Conservation (phyloP, 2,113 vertebrate species). For the Australoheros scitulus region DNA sequence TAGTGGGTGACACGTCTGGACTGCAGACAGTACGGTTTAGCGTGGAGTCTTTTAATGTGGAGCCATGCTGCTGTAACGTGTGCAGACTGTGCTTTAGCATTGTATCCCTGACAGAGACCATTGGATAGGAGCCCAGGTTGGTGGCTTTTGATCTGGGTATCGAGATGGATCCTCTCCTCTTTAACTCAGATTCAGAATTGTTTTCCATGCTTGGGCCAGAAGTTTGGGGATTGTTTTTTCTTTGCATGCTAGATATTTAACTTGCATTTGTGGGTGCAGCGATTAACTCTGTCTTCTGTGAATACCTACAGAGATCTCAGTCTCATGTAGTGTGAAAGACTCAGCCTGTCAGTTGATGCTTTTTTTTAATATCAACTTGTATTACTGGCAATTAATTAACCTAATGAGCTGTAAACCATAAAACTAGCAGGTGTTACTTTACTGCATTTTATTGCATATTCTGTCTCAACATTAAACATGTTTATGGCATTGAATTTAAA, state of each 20-base stretch:
- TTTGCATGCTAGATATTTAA: background rate
- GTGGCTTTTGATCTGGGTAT: background rate
- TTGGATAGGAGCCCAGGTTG: background rate
- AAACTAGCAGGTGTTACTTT: background rate
- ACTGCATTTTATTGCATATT: background rate
- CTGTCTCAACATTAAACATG: too few relatives aligned
- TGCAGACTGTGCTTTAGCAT: background rate
- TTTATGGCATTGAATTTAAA: background rate
- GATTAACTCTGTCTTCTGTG: background rate
- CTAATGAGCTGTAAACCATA: background rate
- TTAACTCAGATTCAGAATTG: background rate
- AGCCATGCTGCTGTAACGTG: background rate
- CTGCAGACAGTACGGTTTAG: background rate
- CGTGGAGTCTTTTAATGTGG: background rate
- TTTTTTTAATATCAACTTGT: background rate
- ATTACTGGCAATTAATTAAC: background rate
- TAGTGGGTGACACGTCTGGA: background rate
- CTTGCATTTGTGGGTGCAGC: background rate
- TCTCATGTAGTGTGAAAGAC: background rate
- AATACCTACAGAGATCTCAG: background rate
- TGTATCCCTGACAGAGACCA: background rate
- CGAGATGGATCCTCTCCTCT: too few relatives aligned
- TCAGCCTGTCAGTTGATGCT: background rate
- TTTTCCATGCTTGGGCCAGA: background rate
- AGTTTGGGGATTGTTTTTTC: too few relatives aligned